Conservation (phyloP, 2,888 invertebrate genomes). For the Torymus auratus region DNA sequence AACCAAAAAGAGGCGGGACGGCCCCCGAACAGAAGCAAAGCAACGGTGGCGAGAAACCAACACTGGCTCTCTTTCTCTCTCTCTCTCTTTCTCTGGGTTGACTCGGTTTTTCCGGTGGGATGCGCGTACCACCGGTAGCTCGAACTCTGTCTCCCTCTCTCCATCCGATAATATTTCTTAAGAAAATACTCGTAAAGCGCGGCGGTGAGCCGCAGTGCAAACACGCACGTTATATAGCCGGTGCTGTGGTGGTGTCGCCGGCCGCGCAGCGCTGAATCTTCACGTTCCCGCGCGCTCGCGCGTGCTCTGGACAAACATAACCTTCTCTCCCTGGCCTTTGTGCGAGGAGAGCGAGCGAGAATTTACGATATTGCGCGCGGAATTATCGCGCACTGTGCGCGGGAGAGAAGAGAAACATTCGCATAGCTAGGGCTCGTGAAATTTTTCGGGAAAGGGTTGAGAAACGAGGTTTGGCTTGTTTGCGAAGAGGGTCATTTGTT, state of each 20-base stretch:
- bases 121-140: not conserved
- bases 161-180: constrained; percentile 56
- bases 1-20: not conserved
- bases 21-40: not conserved
- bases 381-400: constrained; percentile 4
- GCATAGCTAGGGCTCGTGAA: not conserved
- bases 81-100: no score
- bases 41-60: not conserved
- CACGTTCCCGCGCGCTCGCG: constrained; percentile 21
- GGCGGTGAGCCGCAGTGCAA: constrained; percentile 38
- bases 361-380: constrained; percentile 17
- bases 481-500: no score
- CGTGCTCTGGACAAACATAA: constrained; percentile 60
- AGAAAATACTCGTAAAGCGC: constrained; percentile 54
- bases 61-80: no score
- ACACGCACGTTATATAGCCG: constrained; percentile 37
- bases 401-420: not conserved
- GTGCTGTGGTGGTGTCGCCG: not conserved
- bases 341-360: constrained; percentile 8
- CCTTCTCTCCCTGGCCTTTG: constrained; percentile 12
- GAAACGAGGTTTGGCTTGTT: no score
- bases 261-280: constrained; percentile 19
- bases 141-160: not conserved
- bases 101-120: constrained; percentile 13
- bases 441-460: not conserved